These are phyloP conservation scores for Halisarca cf. caerulea DNA, from an alignment of 37 sponge, comb jelly and placozoan species.

Conservation along the genomic window DNA sequence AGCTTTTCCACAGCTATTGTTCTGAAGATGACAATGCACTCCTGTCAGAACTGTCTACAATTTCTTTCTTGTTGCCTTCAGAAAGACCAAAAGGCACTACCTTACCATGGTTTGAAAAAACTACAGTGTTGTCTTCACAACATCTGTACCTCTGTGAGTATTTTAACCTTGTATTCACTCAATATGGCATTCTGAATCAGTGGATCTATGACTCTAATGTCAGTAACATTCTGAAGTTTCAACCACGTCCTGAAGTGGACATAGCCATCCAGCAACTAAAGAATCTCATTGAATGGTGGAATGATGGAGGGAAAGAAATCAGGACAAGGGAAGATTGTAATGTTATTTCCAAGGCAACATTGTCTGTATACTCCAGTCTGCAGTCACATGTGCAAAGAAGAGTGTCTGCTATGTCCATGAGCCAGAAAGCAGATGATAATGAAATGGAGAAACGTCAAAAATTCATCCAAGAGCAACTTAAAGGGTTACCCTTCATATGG, in stretches of 20 bases:
- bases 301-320: neutral
- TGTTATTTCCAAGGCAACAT: too few species aligned
- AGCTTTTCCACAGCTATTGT: too few species aligned
- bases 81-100: constrained; percentile 5
- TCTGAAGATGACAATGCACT: neutral
- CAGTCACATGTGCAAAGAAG: too few species aligned
- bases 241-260: too few species aligned
- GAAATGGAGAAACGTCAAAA: too few species aligned
- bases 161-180: neutral
- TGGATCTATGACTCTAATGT: neutral
- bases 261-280: constrained; percentile 1
- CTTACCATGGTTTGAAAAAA: neutral
- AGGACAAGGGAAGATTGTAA: too few species aligned
- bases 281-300: neutral
- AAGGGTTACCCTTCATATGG: constrained; percentile 63
- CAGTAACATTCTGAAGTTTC: too few species aligned
- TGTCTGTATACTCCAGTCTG: too few species aligned
- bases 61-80: constrained; percentile 36
- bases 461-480: neutral
- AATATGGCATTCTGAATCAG: neutral
- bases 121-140: neutral
- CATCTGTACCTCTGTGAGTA: neutral
- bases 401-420: too few species aligned
- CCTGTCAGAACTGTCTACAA: neutral
- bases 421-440: too few species aligned